Evolutionary conservation across 2,888 invertebrate species (phyloP), one percentile per base, ranked within the genome.

Genomic region (Diplazon laetatorius): DNA sequence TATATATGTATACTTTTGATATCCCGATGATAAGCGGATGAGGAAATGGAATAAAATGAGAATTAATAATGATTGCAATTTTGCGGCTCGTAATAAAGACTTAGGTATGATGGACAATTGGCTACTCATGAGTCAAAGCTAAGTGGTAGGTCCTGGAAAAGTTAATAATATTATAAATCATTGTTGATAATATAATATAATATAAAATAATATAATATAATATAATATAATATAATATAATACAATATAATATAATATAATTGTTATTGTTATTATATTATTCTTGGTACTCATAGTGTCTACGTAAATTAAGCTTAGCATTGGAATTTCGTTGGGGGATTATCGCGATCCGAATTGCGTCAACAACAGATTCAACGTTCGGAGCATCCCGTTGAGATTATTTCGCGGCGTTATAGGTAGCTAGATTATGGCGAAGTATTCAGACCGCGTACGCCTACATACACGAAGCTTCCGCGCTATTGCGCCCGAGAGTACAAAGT

Each of bases 381-480:
- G 22, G 10, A 57, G 16, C 57, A n/a, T 59, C 20, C 59, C 73
- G 48, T 14, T 59, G 50, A 50, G 59, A 66, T 73, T 73, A 66
- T 73, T 66, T 37, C 48, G 42, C 12, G 48, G 65, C 48, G 9
- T 37, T 50, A 65, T 66, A 59, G 35, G 44, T 52, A 65, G 37
- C 16, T 39, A 66, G 44, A 76, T 76, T 66, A 76, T 42, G 52
- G 44, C 66, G 25, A 39, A 62, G 44, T 70, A 37, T 70, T 65
- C 42, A 22, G 22, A 76, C 70, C 70, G 30, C 62, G 55, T 50
- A 14, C 25, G 60, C 44, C 35, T 48, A 48, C 20, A 37, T 42
- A 52, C 59, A 60, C 55, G n/a, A 42, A 25, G 59, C 37, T 59
- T 46, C 42, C 39, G 42, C 52, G 66, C 60, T 70, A 66, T 60